Evolutionary conservation across 2,113 vertebrate species (phyloP).

Genomic region (Sterna hirundo): DNA sequence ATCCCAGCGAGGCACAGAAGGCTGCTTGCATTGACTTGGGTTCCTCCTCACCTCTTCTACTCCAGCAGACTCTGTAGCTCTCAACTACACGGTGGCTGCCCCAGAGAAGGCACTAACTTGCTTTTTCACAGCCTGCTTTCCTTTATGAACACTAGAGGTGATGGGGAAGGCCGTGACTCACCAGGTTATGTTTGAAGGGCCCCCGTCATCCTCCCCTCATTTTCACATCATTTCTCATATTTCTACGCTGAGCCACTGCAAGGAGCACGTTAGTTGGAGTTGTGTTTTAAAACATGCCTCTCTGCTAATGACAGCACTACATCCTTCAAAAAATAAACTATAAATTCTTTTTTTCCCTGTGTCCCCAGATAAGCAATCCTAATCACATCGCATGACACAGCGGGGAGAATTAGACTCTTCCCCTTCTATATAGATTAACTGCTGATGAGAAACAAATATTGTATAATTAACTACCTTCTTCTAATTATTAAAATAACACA

Average conservation of each 20-base stretch:
- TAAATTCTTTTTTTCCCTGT: neutral
- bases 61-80: neutral
- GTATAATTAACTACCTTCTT: neutral
- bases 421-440: neutral
- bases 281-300: neutral
- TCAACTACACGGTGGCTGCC: neutral
- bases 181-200: neutral
- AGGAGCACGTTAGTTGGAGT: accelerated
- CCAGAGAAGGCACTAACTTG: neutral
- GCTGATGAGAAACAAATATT: neutral
- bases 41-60: neutral
- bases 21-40: neutral
- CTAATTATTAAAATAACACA: neutral
- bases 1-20: neutral
- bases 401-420: neutral
- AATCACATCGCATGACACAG: neutral
- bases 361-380: neutral
- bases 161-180: constrained; percentile 4
- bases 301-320: neutral
- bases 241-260: neutral
- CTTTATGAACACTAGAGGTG: neutral
- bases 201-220: neutral
- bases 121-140: neutral
- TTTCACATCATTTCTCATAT: neutral
- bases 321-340: neutral